These are phyloP conservation scores for Xiphophorus maculatus DNA, from an alignment of 2,113 vertebrate genomes.

Conservation along the genomic window DNA sequence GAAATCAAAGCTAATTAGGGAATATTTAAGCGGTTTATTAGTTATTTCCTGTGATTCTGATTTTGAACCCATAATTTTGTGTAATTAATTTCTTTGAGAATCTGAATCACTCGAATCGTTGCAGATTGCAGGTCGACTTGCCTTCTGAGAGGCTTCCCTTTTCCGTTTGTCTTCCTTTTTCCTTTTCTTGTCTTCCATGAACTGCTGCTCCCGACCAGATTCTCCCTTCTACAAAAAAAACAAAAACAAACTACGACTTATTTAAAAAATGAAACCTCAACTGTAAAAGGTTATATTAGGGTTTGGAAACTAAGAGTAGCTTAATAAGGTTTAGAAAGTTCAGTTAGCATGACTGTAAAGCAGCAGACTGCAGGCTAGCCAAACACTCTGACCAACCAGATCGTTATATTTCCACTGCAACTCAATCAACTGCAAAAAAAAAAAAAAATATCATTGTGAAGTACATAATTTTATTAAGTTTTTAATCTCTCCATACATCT, in stretches of 20 bases:
- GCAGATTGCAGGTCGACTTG: slow-evolving; percentile 46
- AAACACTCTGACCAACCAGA: no score
- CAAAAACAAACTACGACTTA: slow-evolving; percentile 12
- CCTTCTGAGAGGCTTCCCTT: slow-evolving; percentile 99
- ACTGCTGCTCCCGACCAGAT: slow-evolving; percentile 99
- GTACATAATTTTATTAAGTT: background rate
- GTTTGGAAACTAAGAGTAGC: no score
- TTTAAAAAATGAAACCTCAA: no score
- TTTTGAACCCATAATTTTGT: background rate
- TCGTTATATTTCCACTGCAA: no score
- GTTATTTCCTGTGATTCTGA: no score
- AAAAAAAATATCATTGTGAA: no score
- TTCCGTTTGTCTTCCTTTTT: slow-evolving; percentile 99
- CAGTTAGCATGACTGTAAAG: no score
- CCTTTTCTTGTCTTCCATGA: slow-evolving; percentile 99
- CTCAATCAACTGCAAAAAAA: no score
- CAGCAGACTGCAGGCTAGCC: no score
- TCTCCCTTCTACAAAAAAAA: slow-evolving; percentile 85
- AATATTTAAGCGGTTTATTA: background rate
- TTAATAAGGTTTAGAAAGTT: no score
- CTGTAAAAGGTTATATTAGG: no score
- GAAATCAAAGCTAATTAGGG: no score
- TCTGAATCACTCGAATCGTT: background rate
- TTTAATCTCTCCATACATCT: background rate
- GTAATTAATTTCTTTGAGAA: background rate